These are phyloP conservation scores for Heliconius ethilla DNA, from an alignment of 2,888 invertebrate species.

Conservation along the genomic window DNA sequence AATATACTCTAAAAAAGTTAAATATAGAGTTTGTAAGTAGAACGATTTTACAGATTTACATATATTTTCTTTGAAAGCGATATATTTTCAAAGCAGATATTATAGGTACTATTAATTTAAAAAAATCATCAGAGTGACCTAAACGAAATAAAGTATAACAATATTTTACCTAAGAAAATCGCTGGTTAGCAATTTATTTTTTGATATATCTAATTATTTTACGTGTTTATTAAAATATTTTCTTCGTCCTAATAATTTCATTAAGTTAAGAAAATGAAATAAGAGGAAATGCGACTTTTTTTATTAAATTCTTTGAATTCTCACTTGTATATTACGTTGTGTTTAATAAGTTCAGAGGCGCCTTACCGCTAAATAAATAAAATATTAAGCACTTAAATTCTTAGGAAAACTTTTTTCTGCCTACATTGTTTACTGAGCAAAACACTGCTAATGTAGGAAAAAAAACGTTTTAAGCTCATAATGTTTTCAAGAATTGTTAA, in stretches of 20 bases:
- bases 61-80: not conserved
- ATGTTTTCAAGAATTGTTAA: not conserved
- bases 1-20: no score
- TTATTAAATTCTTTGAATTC: not conserved
- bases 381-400: slow-evolving; percentile 29
- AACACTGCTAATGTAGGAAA: slow-evolving; percentile 8
- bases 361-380: slow-evolving; percentile 23
- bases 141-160: not conserved
- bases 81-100: not conserved
- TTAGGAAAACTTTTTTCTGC: slow-evolving; percentile 12
- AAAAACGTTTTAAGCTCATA: not conserved
- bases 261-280: not conserved
- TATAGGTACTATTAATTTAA: not conserved
- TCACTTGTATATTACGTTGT: slow-evolving; percentile 1
- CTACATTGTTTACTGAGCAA: slow-evolving; percentile 10
- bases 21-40: no score
- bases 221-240: not conserved
- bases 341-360: slow-evolving; percentile 9
- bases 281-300: not conserved
- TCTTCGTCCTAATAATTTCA: not conserved
- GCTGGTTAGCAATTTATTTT: no score
- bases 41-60: no score
- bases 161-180: not conserved
- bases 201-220: not conserved
- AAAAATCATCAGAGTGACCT: not conserved